Evolutionary conservation across 2,888 invertebrate genomes (phyloP), one percentile per base, ranked within the genome.

Genomic region (Dynastes tityus): DNA sequence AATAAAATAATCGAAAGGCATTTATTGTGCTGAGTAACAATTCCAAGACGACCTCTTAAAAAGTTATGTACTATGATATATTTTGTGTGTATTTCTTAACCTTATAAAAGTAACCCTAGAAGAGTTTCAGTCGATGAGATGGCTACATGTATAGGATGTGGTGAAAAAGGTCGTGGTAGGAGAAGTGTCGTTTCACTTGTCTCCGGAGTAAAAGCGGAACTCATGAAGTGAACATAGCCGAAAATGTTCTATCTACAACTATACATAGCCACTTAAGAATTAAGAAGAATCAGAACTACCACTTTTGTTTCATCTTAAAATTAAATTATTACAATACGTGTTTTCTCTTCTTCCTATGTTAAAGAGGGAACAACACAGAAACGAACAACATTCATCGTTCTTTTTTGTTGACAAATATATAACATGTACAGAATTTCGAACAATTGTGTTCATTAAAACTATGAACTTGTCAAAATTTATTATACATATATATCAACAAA

Each of bases 301-400:
- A 70, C 16, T 51, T 32, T 27, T 32, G 11, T 64, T 64, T 64
- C 11, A 37, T 40, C 49, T 67, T 67, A 67, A 67, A 63, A 63
- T 13, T 63, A 63, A 63, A 64, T 64, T 64, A 64, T 37, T 64
- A 64, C 64, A 64, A 32, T 64, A 64, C 40, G 32, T 64, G 9
- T 64, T 11, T 32, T 37, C n/a, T 37, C 37, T 32, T 29, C 37
- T n/a, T 37, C 2, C 37, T 68, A 37, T 49, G 16, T 81, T 79
- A 8, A 80, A 80, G 83, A 83, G 83, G 83, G 84, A 84, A 86
- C 84, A 86, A 85, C 85, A 86, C 85, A 81, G 78, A 85, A 85
- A 85, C 86, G 86, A 86, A 86, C 84, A 87, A 87, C 87, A 87
- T 87, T 84, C 85, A 87, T 85, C 83, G 13, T 67, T 45, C 22